phyloP scores from a whole-genome alignment of 92 coral and sea anemone species.

The Porites lobata region DNA sequence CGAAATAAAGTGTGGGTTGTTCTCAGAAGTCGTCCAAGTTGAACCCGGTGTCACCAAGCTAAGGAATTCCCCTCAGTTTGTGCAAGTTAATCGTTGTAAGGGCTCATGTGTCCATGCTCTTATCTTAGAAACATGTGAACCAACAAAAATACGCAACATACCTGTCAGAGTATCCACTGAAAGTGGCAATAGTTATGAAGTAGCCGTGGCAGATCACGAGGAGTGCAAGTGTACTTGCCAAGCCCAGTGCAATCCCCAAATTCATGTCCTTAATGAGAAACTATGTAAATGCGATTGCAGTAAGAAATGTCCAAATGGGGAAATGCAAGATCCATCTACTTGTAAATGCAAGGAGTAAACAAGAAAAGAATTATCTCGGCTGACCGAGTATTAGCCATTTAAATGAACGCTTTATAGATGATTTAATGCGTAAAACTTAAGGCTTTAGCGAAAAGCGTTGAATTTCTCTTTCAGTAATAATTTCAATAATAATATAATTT shows the following conservation, averaged over 20 bases:
- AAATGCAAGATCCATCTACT: constrained; percentile 5
- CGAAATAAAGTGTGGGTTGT: neutral
- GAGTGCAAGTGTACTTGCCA: constrained; percentile 6
- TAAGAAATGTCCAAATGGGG: neutral
- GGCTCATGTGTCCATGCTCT: constrained; percentile 10
- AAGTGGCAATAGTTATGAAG: neutral
- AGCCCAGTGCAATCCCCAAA: neutral
- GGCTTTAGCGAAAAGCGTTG: neutral
- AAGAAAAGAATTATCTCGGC: neutral
- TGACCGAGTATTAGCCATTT: neutral
- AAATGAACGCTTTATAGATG: no score
- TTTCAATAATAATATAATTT: no score
- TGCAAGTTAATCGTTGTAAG: constrained; percentile 22
- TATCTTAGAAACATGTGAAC: neutral
- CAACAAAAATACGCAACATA: neutral
- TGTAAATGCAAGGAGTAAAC: neutral
- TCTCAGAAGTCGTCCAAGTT: constrained; percentile 29
- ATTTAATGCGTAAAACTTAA: no score
- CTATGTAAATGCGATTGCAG: neutral
- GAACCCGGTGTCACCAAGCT: neutral
- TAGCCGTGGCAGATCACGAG: neutral
- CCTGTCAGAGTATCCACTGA: neutral
- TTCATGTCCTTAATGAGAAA: neutral
- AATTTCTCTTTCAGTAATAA: neutral
- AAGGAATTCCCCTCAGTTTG: constrained; percentile 19